Base-by-base conservation (phyloP, 2,797 vertebrate species). In the Urosaurus nigricauda region DNA sequence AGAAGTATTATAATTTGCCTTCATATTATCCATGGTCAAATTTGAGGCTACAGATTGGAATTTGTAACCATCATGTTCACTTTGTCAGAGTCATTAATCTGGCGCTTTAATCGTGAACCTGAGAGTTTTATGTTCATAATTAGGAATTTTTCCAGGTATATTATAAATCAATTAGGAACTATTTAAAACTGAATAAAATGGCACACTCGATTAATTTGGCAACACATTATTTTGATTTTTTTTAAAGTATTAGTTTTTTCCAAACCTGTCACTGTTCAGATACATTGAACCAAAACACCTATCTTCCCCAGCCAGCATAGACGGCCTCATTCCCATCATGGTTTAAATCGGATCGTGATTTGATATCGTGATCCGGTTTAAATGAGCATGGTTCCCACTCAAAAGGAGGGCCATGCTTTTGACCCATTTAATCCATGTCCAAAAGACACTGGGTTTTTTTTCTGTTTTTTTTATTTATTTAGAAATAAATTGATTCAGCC, bases 111-210 rank as follows among this genome's bases (percentile, higher is more conserved):
- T 74, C 73, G 5, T 74, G 73, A 74, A 74, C 37, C 65, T 74
- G 19, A 40, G 53, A 40, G 14, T 75, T 58, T 75, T 47, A 75
- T 85, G 71, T 75, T 60, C 71, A 75, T 85, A 75, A 58, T 75
- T 60, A 60, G 24, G 51, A 24, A 40, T 78, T 60, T 43, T 77
- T 56, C 43, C 65, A 68, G 65, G 65, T 68, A 68, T 29, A 68
- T 68, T 68, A 68, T 68, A 68, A 68, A 68, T 68, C 65, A 68
- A 68, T 68, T 68, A 68, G 29, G 12, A 68, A 9, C 65, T 26
- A 47, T 19, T 63, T 79, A 21, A 37, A 79, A 86, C 51, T 43
- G 19, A 68, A 32, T 51, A 3, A 21, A 68, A 70, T 37, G 9
- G 24, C 32, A 17, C 12, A 1, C 60, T 29, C 37, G 26, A 29